Base-by-base conservation (phyloP, 2,888 invertebrate species). In the Orchesella flavescens region DNA sequence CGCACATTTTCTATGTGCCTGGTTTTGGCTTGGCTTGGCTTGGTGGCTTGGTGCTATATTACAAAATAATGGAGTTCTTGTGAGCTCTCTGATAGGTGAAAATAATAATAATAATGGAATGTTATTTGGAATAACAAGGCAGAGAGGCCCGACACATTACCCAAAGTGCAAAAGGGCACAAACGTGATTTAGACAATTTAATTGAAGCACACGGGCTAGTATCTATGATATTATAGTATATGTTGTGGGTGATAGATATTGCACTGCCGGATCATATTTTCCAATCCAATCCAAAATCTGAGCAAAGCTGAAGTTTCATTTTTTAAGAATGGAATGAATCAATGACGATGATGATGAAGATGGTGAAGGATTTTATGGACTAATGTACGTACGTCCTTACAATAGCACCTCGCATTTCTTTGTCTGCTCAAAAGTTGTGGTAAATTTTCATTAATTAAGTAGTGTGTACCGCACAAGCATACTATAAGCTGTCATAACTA, bases 371-470 rank as follows among this genome's bases (percentile, higher is more conserved):
- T 34, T 34, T 34, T 34, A 34, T 34, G 34, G 34, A 7, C 34
- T 34, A 34, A 34, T 34, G 49, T 15, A 7, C 49, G 12, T 49
- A 49, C 44, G 44, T 44, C 9, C 49, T 49, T 34, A 34, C 7
- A 34, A 34, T 7, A 34, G 3, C 34, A 34, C 34, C 34, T 34
- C 34, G 34, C 7, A 34, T 34, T 34, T 34, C 34, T 34, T 34
- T 34, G 34, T 34, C 34, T 34, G 7, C 7, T 53, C 53, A 71
- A n/a, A 55, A 10, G 55, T 21, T 21, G n/a, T 23, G 19, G 44
- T 19, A 13, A 65, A 80, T 57, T n/a, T 73, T 57, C 73, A 72
- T 80, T 80, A 73, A 80, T 80, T 80, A 80, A 49, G 49, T n/a
- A 49, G 5, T n/a, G 10, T 49, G 5, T 49, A 3, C 12, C 17